phyloP scores from a whole-genome alignment of 2,797 vertebrate species.

The Atherinosoma microstoma region DNA sequence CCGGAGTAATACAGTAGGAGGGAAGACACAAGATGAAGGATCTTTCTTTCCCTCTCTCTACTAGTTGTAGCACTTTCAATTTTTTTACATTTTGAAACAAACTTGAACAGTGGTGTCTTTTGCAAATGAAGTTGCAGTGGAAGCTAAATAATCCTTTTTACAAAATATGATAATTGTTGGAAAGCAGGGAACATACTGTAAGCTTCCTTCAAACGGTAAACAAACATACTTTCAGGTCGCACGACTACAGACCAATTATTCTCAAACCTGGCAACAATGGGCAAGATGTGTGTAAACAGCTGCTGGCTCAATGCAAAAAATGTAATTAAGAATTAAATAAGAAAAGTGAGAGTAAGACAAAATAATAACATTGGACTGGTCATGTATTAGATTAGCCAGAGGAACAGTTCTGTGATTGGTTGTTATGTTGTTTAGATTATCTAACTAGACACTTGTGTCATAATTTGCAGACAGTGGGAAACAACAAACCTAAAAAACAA shows the following conservation, averaged over 20 bases:
- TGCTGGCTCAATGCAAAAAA: background rate
- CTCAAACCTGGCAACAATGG: slow-evolving; percentile 4
- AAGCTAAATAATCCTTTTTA: background rate
- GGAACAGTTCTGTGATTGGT: background rate
- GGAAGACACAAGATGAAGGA: background rate
- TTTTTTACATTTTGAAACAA: background rate
- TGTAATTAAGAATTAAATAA: background rate
- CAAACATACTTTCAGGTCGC: background rate
- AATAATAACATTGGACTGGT: background rate
- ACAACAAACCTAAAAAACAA: no score
- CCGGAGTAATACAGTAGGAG: background rate
- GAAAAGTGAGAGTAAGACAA: slow-evolving; percentile 3
- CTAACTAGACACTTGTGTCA: background rate
- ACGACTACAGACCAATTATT: background rate
- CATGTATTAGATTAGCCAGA: background rate
- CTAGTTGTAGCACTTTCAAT: background rate
- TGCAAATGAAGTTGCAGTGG: background rate
- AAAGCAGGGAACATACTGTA: background rate
- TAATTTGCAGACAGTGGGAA: background rate
- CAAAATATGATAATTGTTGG: background rate
- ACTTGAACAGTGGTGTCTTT: background rate
- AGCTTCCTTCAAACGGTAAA: background rate
- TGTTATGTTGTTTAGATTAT: background rate
- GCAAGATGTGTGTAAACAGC: slow-evolving; percentile 6
- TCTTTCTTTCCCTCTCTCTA: background rate